phyloP scores from a whole-genome alignment of 2,113 vertebrate species.

The Fulmarus glacialis region DNA sequence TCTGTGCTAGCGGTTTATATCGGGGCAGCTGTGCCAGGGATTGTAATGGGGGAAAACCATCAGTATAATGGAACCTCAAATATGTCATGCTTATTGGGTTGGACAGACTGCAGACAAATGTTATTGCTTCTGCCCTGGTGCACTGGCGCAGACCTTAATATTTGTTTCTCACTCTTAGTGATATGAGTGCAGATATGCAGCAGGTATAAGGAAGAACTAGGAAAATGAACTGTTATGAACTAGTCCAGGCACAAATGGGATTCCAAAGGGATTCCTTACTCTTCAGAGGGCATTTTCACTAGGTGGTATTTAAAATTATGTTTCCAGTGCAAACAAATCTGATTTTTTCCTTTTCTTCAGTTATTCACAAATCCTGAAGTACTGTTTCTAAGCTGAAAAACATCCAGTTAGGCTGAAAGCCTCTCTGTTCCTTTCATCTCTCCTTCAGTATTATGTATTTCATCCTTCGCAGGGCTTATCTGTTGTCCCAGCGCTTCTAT shows the following conservation, averaged over 20 bases:
- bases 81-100: background rate
- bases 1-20: background rate
- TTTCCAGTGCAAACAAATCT: background rate
- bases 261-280: background rate
- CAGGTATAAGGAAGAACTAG: background rate
- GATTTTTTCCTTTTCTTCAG: background rate
- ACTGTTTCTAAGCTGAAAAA: background rate
- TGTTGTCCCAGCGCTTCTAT: background rate
- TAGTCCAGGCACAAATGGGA: background rate
- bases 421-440: background rate
- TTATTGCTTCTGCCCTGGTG: background rate
- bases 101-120: background rate
- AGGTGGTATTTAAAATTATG: background rate
- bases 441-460: background rate
- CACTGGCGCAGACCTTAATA: background rate
- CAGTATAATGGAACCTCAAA: background rate
- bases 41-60: background rate
- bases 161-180: background rate
- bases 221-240: background rate
- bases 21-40: background rate
- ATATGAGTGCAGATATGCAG: background rate
- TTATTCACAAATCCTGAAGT: background rate
- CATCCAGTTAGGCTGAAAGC: background rate
- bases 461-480: background rate
- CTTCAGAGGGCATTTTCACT: background rate